A percentile compares a stretch with the other conserved stretches of the same genome.
phyloP scores from a whole-genome alignment of 1,140 invertebrate genomes.

The Drosophila melanica region DNA sequence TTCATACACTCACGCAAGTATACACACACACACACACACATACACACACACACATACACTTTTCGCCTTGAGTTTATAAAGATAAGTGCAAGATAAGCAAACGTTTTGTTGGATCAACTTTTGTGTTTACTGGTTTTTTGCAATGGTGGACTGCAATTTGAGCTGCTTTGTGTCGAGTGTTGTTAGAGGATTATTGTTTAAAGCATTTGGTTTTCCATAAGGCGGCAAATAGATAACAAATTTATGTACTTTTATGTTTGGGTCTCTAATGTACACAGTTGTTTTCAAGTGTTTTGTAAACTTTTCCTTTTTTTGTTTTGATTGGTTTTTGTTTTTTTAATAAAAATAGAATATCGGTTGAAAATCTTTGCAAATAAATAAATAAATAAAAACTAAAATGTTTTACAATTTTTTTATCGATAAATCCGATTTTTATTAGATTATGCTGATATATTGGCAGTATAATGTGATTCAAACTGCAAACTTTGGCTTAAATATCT shows the following conservation, averaged over 20 bases:
- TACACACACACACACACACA: constrained; percentile 3
- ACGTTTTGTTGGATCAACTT: constrained; percentile 52
- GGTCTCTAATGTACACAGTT: background rate
- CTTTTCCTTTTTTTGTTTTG: background rate
- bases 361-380: too few relatives aligned
- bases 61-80: constrained; percentile 32
- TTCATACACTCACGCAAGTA: constrained; percentile 12
- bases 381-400: too few relatives aligned
- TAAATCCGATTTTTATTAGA: too few relatives aligned
- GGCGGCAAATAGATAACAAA: constrained; percentile 7
- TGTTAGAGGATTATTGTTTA: constrained; percentile 32
- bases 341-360: background rate
- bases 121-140: constrained; percentile 46
- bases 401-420: too few relatives aligned
- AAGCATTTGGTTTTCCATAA: background rate
- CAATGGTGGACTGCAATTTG: constrained; percentile 26
- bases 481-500: too few relatives aligned
- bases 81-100: constrained; percentile 61
- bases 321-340: background rate
- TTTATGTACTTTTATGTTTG: background rate
- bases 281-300: background rate
- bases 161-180: constrained; percentile 25
- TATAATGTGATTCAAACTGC: too few relatives aligned
- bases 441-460: too few relatives aligned
- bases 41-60: background rate